Evolutionary conservation across 2,888 invertebrate species (phyloP).

Genomic region (Noctua janthe): DNA sequence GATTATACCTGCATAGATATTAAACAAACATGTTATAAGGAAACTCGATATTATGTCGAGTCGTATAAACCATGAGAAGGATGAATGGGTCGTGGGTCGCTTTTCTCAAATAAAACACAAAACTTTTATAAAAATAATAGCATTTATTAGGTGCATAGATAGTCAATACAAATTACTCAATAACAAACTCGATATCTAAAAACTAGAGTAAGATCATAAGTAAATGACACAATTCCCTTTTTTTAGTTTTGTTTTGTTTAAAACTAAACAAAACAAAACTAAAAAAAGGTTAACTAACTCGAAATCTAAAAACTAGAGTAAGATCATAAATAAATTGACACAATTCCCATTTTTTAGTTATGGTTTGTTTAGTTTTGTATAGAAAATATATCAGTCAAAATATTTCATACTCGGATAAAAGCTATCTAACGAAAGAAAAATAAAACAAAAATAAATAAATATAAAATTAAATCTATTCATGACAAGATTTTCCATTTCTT

Average conservation of each 20-base stretch:
- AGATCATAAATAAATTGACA: slow-evolving; percentile 30
- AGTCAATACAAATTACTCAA: not conserved
- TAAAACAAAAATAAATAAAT: not conserved
- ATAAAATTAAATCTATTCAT: slow-evolving; percentile 28
- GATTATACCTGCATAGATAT: not conserved
- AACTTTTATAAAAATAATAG: not conserved
- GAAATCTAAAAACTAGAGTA: slow-evolving; percentile 36
- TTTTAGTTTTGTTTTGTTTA: not conserved
- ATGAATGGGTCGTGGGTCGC: not conserved
- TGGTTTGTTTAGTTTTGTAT: not conserved
- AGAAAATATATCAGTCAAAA: not conserved
- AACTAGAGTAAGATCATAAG: slow-evolving; percentile 29
- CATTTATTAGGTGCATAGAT: slow-evolving; percentile 12
- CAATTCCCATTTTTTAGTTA: not conserved
- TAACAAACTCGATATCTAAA: slow-evolving; percentile 32
- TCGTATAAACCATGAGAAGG: not conserved
- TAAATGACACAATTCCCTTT: slow-evolving; percentile 18
- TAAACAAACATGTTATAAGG: not conserved
- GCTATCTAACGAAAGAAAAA: not conserved
- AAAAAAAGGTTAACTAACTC: slow-evolving; percentile 22
- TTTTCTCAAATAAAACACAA: slow-evolving; percentile 2
- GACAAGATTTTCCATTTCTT: not conserved
- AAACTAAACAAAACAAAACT: no score
- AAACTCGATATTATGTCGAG: not conserved
- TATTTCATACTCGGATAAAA: not conserved